Percentiles rank a stretch among this genome's conserved stretches.
Evolutionary conservation across 2,113 vertebrate species (phyloP).

Genomic region (Chaetura pelagica): DNA sequence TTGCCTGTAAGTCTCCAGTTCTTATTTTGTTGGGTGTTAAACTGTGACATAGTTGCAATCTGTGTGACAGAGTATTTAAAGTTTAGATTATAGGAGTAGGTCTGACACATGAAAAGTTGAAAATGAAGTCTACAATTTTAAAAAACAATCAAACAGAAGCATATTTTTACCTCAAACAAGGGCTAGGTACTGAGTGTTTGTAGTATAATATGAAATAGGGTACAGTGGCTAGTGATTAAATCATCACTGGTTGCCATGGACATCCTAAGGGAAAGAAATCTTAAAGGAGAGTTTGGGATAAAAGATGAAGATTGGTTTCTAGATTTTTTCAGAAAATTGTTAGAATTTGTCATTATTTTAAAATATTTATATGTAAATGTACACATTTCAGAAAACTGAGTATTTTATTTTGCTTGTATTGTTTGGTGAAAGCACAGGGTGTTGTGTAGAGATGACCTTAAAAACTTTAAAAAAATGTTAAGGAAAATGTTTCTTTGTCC

Average conservation of each 20-base stretch:
- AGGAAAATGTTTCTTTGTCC: background rate
- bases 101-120: background rate
- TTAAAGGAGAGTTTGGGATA: background rate
- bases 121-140: background rate
- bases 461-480: background rate
- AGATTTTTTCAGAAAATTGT: background rate
- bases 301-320: background rate
- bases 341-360: background rate
- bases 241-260: background rate
- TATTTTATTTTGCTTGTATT: conserved; percentile 6
- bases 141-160: background rate
- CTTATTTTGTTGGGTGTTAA: background rate
- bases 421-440: background rate
- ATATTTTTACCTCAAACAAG: background rate
- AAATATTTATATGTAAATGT: background rate
- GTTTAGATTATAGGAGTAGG: background rate
- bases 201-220: background rate
- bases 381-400: background rate
- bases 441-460: background rate
- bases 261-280: background rate
- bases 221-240: background rate
- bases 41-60: background rate
- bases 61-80: background rate
- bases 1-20: background rate
- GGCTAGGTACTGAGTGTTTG: background rate